Evolutionary conservation across 2,888 invertebrate genomes (phyloP).

Genomic region (Leuctra nigra): DNA sequence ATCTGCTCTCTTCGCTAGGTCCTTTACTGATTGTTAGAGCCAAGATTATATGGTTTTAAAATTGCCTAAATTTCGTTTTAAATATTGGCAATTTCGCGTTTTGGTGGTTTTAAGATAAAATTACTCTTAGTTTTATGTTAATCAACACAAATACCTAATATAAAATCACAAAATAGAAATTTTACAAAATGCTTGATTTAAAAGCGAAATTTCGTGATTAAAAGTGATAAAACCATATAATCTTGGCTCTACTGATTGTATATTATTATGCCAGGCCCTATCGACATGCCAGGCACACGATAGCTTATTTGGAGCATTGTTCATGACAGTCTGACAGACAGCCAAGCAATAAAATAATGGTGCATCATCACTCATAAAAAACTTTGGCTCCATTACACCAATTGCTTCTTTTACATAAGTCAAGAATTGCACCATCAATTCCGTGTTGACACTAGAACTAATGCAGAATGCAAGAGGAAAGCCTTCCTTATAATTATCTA

Average conservation of each 20-base stretch:
- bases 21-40: too few relatives aligned
- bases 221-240: too few relatives aligned
- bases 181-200: too few relatives aligned
- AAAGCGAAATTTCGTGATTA: too few relatives aligned
- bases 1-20: not conserved
- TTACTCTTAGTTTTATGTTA: too few relatives aligned
- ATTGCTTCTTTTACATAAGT: not conserved
- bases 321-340: not conserved
- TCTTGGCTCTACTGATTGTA: too few relatives aligned
- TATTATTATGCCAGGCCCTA: not conserved
- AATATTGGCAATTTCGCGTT: too few relatives aligned
- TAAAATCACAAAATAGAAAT: too few relatives aligned
- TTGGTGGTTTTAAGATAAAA: too few relatives aligned
- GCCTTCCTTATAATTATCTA: not conserved
- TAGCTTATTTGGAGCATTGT: not conserved
- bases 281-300: constrained; percentile 1
- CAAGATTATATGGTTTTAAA: too few relatives aligned
- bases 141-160: too few relatives aligned
- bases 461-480: not conserved
- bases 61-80: too few relatives aligned
- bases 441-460: not conserved
- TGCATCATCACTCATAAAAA: not conserved
- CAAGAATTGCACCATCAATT: not conserved
- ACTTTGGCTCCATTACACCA: not conserved
- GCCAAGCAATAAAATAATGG: not conserved